phyloP scores from a whole-genome alignment of 2,888 invertebrate species.

The Lysandra bellargus region DNA sequence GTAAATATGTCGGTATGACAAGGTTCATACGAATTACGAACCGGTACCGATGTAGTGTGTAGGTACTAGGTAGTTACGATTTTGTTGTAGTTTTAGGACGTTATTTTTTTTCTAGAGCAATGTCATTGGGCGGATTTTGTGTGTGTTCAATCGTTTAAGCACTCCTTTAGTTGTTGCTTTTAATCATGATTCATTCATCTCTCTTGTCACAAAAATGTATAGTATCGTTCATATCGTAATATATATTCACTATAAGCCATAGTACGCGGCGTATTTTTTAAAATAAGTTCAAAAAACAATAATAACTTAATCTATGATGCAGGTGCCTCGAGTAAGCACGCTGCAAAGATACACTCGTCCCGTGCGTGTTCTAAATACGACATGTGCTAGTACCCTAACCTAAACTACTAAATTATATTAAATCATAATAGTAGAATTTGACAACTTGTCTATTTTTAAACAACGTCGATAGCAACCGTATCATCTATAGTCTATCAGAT shows the following conservation, averaged over 20 bases:
- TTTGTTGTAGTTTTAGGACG: constrained; percentile 2
- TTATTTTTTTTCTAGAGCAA: constrained; percentile 32
- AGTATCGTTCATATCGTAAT: not conserved
- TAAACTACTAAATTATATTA: too few relatives aligned
- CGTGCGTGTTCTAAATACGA: too few relatives aligned
- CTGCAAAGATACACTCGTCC: too few relatives aligned
- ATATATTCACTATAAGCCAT: too few relatives aligned
- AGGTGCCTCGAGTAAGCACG: too few relatives aligned
- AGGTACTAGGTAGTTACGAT: constrained; percentile 41
- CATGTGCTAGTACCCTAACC: too few relatives aligned
- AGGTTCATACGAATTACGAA: constrained; percentile 27
- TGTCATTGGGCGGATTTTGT: not conserved
- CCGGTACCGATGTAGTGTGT: constrained; percentile 39
- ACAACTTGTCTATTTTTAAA: not conserved
- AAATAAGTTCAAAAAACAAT: not conserved
- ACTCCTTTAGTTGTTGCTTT: not conserved
- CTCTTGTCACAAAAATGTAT: not conserved
- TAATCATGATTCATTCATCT: not conserved
- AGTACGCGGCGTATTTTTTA: not conserved
- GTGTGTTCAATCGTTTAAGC: not conserved
- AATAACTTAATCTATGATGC: too few relatives aligned
- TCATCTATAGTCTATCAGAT: not conserved
- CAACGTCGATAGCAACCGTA: not conserved
- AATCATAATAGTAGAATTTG: not conserved
- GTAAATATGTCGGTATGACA: constrained; percentile 62